Evolutionary conservation across 2,888 invertebrate genomes (phyloP), one percentile per base, ranked within the genome.

Genomic region (Hecatera dysodea): DNA sequence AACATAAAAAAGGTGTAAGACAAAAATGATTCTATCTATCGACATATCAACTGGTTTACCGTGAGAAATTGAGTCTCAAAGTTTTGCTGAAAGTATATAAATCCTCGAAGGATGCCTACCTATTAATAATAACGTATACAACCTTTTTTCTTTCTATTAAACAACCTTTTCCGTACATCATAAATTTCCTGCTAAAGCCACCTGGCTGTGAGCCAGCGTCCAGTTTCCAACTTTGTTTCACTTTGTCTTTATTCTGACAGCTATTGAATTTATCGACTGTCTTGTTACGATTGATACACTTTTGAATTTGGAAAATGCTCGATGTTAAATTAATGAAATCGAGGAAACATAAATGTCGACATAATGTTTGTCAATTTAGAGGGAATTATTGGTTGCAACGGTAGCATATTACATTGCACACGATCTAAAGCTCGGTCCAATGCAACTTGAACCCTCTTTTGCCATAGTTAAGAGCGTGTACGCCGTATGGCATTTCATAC

Each of bases 191-290:
- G 61, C 42, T 65, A 50, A 60, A 75, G 33, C 56, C 67, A 70
- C 44, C 64, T 75, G 78, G 78, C 80, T 27, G 12, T 24, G 9
- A 57, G 75, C 80, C 78, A 79, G 50, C 29, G 22, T 57, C 50
- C 66, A 50, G 42, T 64, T 65, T 22, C 19, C 17, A 60, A 65
- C 50, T 46, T 56, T 17, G 73, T 39, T 36, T 8, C 68, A 55
- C 44, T 66, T 59, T 59, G 17, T 78, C 50, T 64, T 36, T 7
- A 53, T 62, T 59, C 22, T 42, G 53, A 68, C 44, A 65, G 33
- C 39, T 44, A 65, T 60, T 55, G n/a, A 62, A 68, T 52, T 62
- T 73, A 66, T 63, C 12, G 59, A 42, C 12, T 50, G 2, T 67
- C n/a, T 64, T 59, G 55, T 33, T 52, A 19, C 12, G 59, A 19